These are phyloP conservation scores for Accipiter cooperii DNA, from an alignment of 2,113 vertebrate species.

Conservation along the genomic window DNA sequence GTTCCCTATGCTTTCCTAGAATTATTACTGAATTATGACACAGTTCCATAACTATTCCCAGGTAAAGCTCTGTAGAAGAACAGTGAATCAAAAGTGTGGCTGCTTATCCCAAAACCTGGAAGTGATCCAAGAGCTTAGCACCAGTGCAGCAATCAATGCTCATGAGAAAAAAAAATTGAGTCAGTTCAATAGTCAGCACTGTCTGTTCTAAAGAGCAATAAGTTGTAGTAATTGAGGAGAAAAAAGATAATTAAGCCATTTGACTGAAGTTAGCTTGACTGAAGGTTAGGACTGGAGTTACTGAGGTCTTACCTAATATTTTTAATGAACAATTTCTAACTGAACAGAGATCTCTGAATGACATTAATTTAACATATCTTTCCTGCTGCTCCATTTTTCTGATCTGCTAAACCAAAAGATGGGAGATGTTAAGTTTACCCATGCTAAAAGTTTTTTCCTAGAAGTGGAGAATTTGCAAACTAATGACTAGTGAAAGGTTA, in stretches of 20 bases:
- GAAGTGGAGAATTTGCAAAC: background rate
- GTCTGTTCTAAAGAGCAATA: background rate
- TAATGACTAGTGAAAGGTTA: background rate
- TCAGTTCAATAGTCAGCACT: background rate
- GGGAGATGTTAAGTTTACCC: background rate
- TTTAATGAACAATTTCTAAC: background rate
- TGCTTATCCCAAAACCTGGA: background rate
- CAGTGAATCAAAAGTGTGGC: background rate
- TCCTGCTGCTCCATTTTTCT: background rate
- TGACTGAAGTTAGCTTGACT: background rate
- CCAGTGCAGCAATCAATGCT: fast-evolving
- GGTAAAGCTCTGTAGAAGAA: background rate
- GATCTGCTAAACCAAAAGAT: background rate
- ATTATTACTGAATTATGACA: background rate
- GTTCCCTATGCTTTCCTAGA: too few relatives aligned
- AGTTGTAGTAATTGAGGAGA: background rate
- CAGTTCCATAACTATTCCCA: background rate
- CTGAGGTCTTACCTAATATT: background rate
- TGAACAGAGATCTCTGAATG: background rate
- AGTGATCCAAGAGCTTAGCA: background rate
- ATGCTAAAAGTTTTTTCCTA: background rate
- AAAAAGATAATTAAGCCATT: background rate
- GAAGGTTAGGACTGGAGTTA: background rate
- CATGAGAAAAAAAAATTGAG: background rate
- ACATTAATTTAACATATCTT: too few relatives aligned